Evolutionary conservation across 1,140 invertebrate species (phyloP), one percentile per base, ranked within the genome.

Genomic region (Brachionus angularis): DNA sequence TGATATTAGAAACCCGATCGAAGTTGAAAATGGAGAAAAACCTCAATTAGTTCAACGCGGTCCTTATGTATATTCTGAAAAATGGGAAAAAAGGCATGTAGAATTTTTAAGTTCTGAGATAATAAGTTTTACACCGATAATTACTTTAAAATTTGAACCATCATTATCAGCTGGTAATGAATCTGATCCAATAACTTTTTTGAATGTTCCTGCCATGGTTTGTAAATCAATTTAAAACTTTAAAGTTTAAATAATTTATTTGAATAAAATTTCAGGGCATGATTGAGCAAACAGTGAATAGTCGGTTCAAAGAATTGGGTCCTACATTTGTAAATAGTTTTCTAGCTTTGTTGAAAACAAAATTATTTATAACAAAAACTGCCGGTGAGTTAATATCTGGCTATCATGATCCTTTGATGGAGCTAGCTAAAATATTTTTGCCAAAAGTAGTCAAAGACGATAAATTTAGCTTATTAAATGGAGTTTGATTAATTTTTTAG

Each of bases 331-430:
- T 34, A 7, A 70, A 70, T 12, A 16, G 16, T 16, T n/a, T 70
- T 7, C 29, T 70, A 8, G 36, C 31, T 25, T 31, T 44, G n/a
- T 34, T 70, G 5, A 46, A 53, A 1, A 70, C 64, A n/a, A 29
- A 70, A 25, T 39, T 70, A 16, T 33, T 70, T 10, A 36, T 70
- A 5, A 70, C 14, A 14, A 8, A 23, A 7, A 25, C 64, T 12
- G 27, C 50, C 2, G 16, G 29, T n/a, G 64, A 70, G 10, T 29
- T 70, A 36, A 53, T 70, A n/a, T 31, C 46, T n/a, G 64, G 64
- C 0, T 70, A 70, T 33, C 18, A 49, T n/a, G 64, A 70, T 34
- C 64, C 46, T 7, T 53, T 70, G 23, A 50, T 70, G 44, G 49
- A 50, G 7, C 12, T 50, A 29, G 64, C 64, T n/a, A 33, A 14